phyloP scores from a whole-genome alignment of 2,888 invertebrate species.

The Scaptomyza reducta region DNA sequence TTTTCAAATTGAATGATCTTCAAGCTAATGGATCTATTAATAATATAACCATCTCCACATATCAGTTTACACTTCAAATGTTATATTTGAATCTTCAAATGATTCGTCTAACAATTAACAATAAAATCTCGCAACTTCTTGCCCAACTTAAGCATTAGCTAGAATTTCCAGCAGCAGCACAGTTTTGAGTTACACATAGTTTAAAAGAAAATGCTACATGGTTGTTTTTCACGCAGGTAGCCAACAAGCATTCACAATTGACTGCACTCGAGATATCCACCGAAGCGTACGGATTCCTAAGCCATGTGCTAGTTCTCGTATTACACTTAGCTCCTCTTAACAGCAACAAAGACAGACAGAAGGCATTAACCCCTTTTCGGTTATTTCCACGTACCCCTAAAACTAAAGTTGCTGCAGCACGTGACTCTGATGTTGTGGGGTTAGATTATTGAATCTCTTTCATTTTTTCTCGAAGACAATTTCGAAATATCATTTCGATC shows the following conservation, averaged over 20 bases:
- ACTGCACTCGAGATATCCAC: conserved; percentile 20
- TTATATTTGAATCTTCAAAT: background rate
- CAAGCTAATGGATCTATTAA: too few relatives aligned
- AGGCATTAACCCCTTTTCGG: conserved; percentile 53
- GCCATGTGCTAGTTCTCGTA: conserved; percentile 53
- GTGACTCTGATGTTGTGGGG: conserved; percentile 49
- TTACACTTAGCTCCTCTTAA: too few relatives aligned
- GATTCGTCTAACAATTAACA: conserved; percentile 1
- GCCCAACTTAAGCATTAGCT: conserved; percentile 4
- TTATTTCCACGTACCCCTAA: conserved; percentile 13
- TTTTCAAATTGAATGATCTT: background rate
- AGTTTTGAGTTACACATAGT: conserved; percentile 35
- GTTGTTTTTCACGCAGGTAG: conserved; percentile 34
- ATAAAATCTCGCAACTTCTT: conserved; percentile 22
- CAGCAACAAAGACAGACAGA: background rate
- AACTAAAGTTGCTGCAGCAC: conserved; percentile 31
- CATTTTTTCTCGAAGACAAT: too few relatives aligned
- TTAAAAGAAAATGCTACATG: conserved; percentile 6
- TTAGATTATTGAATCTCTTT: conserved; percentile 57
- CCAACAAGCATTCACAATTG: conserved; percentile 18
- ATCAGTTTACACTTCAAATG: too few relatives aligned
- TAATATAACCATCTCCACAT: too few relatives aligned
- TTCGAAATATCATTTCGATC: conserved; percentile 29
- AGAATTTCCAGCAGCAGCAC: conserved; percentile 6
- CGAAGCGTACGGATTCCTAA: conserved; percentile 36